Conservation (phyloP, 2,113 vertebrate species). For the Notarius lentiginosus region DNA sequence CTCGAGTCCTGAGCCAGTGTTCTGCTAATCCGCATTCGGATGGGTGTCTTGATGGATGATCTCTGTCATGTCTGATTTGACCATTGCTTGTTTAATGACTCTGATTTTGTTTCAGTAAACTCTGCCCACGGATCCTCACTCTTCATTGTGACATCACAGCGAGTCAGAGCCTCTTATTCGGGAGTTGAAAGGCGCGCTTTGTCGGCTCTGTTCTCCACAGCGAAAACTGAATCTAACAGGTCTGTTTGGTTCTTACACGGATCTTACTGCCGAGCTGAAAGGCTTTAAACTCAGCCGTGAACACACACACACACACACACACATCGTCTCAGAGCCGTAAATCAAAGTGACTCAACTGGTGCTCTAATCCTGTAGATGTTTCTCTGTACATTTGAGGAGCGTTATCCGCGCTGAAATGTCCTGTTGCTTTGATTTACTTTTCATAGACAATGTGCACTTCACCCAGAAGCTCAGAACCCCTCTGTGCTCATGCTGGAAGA, state of each 20-base stretch:
- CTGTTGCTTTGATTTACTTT: conserved; percentile 9
- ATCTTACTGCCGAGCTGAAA: background rate
- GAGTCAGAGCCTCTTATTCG: background rate
- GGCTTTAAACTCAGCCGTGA: background rate
- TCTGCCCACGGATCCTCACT: background rate
- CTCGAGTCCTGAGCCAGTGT: background rate
- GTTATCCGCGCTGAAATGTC: background rate
- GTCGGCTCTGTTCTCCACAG: background rate
- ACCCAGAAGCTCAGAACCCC: background rate
- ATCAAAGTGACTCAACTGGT: background rate
- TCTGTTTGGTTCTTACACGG: background rate
- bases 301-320: background rate
- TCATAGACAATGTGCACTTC: background rate
- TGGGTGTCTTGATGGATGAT: background rate
- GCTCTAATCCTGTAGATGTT: conserved; percentile 6
- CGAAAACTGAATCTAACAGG: background rate
- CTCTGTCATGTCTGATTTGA: too few relatives aligned
- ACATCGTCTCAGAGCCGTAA: background rate
- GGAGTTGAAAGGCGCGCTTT: background rate
- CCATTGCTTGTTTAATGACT: background rate
- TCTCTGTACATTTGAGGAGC: background rate
- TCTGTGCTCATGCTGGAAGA: background rate
- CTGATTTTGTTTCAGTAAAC: background rate
- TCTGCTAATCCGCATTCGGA: background rate
- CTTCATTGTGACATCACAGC: background rate